Conservation (phyloP, 2,888 invertebrate genomes). For the Ichneumon xanthorius region DNA sequence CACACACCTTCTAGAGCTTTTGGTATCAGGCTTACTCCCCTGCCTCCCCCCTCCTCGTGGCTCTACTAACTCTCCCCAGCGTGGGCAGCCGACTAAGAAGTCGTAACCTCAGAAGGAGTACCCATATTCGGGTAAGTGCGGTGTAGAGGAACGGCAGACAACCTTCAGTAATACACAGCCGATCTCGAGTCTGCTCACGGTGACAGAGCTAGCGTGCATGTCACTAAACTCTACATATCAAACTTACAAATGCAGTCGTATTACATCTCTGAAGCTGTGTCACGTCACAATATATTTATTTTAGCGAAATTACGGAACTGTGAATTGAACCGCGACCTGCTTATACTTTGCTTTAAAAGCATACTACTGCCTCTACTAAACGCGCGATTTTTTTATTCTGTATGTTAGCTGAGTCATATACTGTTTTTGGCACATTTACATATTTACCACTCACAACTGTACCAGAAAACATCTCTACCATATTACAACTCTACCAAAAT, state of each 20-base stretch:
- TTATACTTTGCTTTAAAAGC: too few relatives aligned
- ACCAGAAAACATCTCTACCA: too few relatives aligned
- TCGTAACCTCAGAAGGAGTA: neutral
- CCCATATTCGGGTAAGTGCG: neutral
- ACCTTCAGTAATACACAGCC: neutral
- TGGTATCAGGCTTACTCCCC: neutral
- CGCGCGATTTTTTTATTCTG: too few relatives aligned
- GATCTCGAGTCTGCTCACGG: neutral
- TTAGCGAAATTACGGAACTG: too few relatives aligned
- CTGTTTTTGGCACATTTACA: too few relatives aligned
- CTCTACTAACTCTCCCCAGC: neutral
- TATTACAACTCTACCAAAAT: too few relatives aligned
- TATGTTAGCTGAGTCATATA: too few relatives aligned
- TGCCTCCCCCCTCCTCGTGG: neutral
- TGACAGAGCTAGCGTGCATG: neutral
- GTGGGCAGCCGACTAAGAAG: neutral
- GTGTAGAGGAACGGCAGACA: neutral
- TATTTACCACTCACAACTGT: too few relatives aligned
- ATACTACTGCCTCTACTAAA: too few relatives aligned
- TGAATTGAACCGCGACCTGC: too few relatives aligned
- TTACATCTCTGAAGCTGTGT: too few relatives aligned
- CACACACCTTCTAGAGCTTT: neutral
- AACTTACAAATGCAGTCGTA: neutral
- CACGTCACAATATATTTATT: too few relatives aligned
- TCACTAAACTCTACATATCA: neutral